Percentiles rank a stretch among this genome's conserved stretches.
Evolutionary conservation across 1,140 invertebrate species (phyloP).

Genomic region (Drosophila pallidifrons): DNA sequence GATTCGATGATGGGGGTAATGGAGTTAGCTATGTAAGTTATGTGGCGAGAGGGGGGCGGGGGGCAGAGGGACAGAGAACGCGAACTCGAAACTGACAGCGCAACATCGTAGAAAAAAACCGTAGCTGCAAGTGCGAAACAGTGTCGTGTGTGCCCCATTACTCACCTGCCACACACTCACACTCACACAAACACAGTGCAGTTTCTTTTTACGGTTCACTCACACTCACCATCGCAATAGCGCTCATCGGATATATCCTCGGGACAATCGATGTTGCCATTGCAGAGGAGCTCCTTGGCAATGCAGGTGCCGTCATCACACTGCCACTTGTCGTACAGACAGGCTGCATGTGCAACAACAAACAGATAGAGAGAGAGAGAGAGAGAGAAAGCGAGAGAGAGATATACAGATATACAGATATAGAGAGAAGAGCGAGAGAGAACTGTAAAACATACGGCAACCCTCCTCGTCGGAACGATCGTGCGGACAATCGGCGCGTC

Average conservation of each 20-base stretch:
- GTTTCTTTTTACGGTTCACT: not conserved
- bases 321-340: constrained; percentile 87
- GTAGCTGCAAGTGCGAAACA: constrained; percentile 28
- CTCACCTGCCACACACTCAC: constrained; percentile 25
- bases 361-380: constrained; percentile 12
- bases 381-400: constrained; percentile 8
- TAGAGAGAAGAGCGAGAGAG: not conserved
- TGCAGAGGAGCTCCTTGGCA: constrained; percentile 87
- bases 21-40: constrained; percentile 12
- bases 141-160: constrained; percentile 28
- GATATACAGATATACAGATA: constrained; percentile 5
- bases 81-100: not conserved
- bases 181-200: no score
- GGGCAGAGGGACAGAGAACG: no score
- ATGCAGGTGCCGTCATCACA: constrained; percentile 88
- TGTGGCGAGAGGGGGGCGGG: not conserved
- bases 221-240: constrained; percentile 88
- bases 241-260: constrained; percentile 89
- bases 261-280: constrained; percentile 89
- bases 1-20: not conserved
- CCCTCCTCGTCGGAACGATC: constrained; percentile 86
- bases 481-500: constrained; percentile 86
- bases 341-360: constrained; percentile 84
- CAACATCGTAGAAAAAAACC: not conserved
- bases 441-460: constrained; percentile 86